Conservation (phyloP, 1,140 invertebrate genomes). For the Bombus polaris region DNA sequence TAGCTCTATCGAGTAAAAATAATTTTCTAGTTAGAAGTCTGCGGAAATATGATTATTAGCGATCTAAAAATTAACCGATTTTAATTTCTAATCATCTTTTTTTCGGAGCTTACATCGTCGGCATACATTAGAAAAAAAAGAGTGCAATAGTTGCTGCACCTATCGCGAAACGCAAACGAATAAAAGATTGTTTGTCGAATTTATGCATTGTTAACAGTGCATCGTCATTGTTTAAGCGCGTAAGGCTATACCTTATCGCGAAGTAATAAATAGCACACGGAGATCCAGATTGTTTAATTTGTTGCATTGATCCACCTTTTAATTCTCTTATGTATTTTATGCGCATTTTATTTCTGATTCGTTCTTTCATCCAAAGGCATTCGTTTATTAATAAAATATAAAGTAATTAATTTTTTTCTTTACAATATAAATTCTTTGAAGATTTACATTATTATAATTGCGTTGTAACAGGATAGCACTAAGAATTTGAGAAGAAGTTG, state of each 20-base stretch:
- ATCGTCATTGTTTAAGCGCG: neutral
- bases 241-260: neutral
- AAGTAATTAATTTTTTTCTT: neutral
- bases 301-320: neutral
- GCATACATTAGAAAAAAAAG: neutral
- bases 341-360: neutral
- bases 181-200: constrained; percentile 5
- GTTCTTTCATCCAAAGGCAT: neutral
- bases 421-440: neutral
- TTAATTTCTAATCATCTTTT: too few relatives aligned
- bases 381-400: neutral
- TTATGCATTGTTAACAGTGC: neutral
- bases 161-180: constrained; percentile 19
- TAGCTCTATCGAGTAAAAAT: constrained; percentile 2
- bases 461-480: neutral
- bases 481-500: neutral
- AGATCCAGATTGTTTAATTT: neutral
- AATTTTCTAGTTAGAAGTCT: constrained; percentile 2
- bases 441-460: neutral
- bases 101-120: neutral
- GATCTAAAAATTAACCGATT: neutral
- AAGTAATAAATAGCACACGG: neutral
- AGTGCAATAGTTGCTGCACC: neutral
- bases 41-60: neutral
- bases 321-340: neutral